These are phyloP conservation scores for Hyles vespertilio DNA, from an alignment of 1,140 invertebrate species.

Conservation along the genomic window DNA sequence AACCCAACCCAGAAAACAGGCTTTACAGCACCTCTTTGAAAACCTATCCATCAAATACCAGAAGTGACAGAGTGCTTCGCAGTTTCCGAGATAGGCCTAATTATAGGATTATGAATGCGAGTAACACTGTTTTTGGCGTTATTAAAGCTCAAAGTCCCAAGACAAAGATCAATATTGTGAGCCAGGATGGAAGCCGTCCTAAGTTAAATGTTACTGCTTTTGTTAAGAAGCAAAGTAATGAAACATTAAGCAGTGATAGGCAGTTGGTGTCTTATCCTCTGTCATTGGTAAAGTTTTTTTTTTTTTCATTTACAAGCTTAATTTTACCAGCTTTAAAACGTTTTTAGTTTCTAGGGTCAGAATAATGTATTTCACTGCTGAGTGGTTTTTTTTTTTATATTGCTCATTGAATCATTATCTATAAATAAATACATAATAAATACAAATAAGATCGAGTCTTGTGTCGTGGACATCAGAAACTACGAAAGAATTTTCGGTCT, in stretches of 20 bases:
- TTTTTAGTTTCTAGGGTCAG: too few relatives aligned
- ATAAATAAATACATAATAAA: too few relatives aligned
- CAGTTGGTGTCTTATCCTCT: neutral
- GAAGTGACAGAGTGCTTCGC: slow-evolving; percentile 40
- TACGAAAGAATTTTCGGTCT: too few relatives aligned
- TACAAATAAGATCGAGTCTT: too few relatives aligned
- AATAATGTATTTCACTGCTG: too few relatives aligned
- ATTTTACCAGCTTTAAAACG: too few relatives aligned
- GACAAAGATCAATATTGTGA: slow-evolving; percentile 24
- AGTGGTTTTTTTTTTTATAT: too few relatives aligned
- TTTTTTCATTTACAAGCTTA: too few relatives aligned
- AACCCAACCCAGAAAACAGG: neutral
- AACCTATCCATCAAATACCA: slow-evolving; percentile 12
- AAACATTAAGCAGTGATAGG: neutral
- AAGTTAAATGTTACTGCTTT: slow-evolving; percentile 24
- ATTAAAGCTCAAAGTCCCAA: slow-evolving; percentile 22
- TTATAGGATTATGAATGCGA: slow-evolving; percentile 5
- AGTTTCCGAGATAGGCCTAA: slow-evolving; percentile 18
- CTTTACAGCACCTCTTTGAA: neutral
- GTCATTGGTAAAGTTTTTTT: neutral
- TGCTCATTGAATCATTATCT: too few relatives aligned
- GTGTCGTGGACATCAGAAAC: too few relatives aligned
- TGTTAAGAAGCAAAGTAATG: slow-evolving; percentile 25
- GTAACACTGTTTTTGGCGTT: slow-evolving; percentile 7
- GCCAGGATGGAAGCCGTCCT: slow-evolving; percentile 4